Conservation (phyloP, 2,888 invertebrate species). For the Micoletzkya japonica region DNA sequence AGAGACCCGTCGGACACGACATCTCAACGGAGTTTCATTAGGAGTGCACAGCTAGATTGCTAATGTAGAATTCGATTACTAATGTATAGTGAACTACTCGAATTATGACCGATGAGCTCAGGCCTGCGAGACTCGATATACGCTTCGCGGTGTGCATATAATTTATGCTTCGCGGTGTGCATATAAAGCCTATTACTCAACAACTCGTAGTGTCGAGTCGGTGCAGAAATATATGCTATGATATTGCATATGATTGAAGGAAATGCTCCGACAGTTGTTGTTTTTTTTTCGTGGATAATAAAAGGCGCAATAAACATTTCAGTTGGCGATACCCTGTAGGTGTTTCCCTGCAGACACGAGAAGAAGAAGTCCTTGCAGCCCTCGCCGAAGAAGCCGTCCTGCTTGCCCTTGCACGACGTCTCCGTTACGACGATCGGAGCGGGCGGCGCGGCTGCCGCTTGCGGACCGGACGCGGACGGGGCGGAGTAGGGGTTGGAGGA, state of each 20-base stretch:
- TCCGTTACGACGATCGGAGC: neutral
- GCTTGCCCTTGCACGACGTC: neutral
- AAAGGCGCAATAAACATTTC: neutral
- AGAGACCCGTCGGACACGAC: constrained; percentile 45
- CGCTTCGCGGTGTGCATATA: too few species aligned
- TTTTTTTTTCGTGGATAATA: neutral
- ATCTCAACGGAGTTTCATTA: constrained; percentile 10
- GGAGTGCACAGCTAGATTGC: too few species aligned
- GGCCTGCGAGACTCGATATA: too few species aligned
- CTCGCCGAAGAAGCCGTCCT: constrained; percentile 7
- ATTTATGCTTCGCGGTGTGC: neutral
- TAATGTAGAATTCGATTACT: too few species aligned
- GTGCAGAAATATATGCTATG: neutral
- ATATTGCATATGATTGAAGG: neutral
- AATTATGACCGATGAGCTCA: too few species aligned
- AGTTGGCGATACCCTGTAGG: neutral
- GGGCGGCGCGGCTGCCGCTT: neutral
- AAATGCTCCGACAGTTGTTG: neutral
- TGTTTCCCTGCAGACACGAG: constrained; percentile 9
- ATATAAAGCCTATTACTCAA: neutral
- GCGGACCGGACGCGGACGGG: neutral
- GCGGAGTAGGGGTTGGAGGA: neutral
- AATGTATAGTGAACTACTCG: too few species aligned
- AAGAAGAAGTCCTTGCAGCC: constrained; percentile 14
- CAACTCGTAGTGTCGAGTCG: too few species aligned